Percentiles rank a stretch among this genome's conserved stretches.
phyloP scores from a whole-genome alignment of 2,888 invertebrate species.

The Cordylochernes scorpioides region DNA sequence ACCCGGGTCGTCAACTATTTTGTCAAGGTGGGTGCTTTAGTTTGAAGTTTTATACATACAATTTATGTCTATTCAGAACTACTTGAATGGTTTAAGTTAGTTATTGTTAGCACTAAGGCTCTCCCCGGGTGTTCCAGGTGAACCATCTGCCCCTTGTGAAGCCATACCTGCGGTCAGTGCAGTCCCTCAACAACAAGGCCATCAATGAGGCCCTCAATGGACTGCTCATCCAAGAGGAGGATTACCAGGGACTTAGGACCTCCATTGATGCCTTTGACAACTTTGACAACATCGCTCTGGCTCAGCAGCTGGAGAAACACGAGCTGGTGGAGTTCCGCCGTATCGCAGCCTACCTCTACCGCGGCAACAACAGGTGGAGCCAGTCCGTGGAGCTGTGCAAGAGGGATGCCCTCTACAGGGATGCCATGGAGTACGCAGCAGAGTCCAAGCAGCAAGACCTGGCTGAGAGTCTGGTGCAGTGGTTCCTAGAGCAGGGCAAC shows the following conservation, averaged over 20 bases:
- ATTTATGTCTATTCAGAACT: no score
- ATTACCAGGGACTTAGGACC: conserved; percentile 74
- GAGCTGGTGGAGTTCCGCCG: conserved; percentile 94
- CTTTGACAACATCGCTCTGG: conserved; percentile 94
- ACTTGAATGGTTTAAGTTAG: no score
- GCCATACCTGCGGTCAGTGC: conserved; percentile 87
- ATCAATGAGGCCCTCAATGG: conserved; percentile 96
- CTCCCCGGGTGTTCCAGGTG: conserved; percentile 28
- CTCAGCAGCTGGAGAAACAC: conserved; percentile 90
- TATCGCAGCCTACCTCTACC: conserved; percentile 95
- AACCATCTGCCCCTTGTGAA: conserved; percentile 85
- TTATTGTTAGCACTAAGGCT: no score
- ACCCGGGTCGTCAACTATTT: conserved; percentile 45
- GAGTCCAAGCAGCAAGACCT: conserved; percentile 89
- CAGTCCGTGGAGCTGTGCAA: conserved; percentile 98
- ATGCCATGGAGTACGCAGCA: conserved; percentile 98
- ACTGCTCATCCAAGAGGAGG: conserved; percentile 85
- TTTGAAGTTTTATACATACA: no score
- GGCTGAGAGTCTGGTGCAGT: conserved; percentile 88
- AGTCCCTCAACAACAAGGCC: conserved; percentile 93
- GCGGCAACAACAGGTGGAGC: conserved; percentile 98
- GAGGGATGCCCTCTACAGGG: conserved; percentile 86
- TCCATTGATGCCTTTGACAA: conserved; percentile 99
- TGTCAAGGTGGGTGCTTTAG: conserved; percentile 24
- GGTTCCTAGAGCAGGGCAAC: conserved; percentile 87